Percentiles rank a stretch among this genome's conserved stretches.
Conservation (phyloP, 2,797 vertebrate genomes). For the Oophaga sylvatica region DNA sequence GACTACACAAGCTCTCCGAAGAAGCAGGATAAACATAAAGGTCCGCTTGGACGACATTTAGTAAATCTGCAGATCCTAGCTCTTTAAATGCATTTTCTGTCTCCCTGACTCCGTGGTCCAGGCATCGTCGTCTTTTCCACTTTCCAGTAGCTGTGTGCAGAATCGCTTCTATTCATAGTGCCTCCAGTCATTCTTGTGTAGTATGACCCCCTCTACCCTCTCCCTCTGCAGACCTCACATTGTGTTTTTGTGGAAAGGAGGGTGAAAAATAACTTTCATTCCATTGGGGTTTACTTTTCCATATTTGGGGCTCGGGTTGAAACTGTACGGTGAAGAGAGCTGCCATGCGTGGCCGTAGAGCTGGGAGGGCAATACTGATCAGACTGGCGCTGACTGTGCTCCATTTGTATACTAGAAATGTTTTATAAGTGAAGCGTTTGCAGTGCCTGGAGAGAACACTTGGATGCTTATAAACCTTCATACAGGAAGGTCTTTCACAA, state of each 20-base stretch:
- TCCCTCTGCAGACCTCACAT: conserved; percentile 9
- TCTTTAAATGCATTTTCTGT: neutral
- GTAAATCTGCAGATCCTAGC: neutral
- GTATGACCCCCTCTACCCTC: neutral
- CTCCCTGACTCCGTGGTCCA: neutral
- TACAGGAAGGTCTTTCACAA: no score
- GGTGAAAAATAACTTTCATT: neutral
- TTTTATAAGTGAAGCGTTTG: no score
- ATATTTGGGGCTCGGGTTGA: conserved; percentile 42
- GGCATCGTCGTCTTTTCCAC: neutral
- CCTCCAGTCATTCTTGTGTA: conserved; percentile 1
- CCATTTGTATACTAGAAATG: neutral
- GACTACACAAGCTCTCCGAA: neutral
- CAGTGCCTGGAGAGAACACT: no score
- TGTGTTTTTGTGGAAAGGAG: neutral
- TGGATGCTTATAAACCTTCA: no score
- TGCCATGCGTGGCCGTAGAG: conserved; percentile 3
- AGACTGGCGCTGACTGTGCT: neutral
- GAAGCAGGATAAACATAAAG: neutral
- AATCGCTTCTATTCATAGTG: rapidly evolving
- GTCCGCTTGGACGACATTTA: neutral
- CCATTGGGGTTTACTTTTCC: neutral
- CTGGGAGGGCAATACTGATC: conserved; percentile 1
- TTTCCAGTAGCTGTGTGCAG: conserved; percentile 25
- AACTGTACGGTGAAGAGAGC: neutral